These are phyloP conservation scores for Nephrotoma flavescens DNA, from an alignment of 2,888 invertebrate species.

Conservation along the genomic window DNA sequence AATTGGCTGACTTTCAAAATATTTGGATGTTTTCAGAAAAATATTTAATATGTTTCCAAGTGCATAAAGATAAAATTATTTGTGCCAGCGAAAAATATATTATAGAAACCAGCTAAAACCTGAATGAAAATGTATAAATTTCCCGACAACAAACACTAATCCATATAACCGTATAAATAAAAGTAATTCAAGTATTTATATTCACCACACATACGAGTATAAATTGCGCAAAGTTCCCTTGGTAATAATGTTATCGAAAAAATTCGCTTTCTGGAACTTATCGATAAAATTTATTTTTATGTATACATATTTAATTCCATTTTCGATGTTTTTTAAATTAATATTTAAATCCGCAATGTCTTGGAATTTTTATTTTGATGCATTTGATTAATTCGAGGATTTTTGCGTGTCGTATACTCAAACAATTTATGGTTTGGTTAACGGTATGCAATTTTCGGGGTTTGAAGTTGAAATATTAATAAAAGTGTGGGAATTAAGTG, in stretches of 20 bases:
- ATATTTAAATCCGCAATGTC: neutral
- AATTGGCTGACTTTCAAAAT: too few relatives aligned
- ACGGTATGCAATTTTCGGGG: too few relatives aligned
- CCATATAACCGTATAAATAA: neutral
- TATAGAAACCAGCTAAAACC: neutral
- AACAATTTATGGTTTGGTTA: neutral
- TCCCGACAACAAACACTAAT: neutral
- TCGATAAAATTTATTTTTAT: neutral
- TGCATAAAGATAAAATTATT: neutral
- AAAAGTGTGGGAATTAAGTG: too few relatives aligned
- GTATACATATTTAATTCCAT: too few relatives aligned
- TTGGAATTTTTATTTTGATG: neutral
- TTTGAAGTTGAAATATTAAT: too few relatives aligned
- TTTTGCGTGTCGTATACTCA: neutral
- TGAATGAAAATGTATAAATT: neutral
- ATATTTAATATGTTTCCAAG: too few relatives aligned
- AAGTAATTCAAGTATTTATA: neutral
- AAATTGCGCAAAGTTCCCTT: neutral
- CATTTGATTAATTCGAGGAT: neutral
- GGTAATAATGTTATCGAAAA: neutral
- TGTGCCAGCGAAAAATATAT: neutral
- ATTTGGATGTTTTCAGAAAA: too few relatives aligned
- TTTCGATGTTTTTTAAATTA: too few relatives aligned
- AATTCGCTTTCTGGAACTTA: neutral
- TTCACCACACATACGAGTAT: neutral